Evolutionary conservation across 2,888 invertebrate genomes (phyloP), one percentile per base, ranked within the genome.

Genomic region (Drosophila gaucha): DNA sequence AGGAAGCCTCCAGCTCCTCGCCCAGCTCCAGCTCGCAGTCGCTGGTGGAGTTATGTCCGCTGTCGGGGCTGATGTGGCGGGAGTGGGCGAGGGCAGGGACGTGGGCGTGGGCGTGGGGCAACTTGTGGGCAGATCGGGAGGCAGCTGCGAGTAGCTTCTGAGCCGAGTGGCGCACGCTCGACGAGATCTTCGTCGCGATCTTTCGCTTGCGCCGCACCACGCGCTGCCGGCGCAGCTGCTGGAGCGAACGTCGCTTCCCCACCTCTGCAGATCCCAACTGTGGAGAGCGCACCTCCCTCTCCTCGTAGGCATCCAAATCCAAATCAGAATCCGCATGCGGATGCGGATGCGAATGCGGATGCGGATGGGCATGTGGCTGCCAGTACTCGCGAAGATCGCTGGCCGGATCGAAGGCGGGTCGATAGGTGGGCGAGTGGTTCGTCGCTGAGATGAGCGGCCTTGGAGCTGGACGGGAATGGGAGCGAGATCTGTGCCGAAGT

Each of bases 341-440:
- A n/a, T n/a, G n/a, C n/a, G n/a, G n/a, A n/a, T n/a, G n/a, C n/a
- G n/a, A n/a, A n/a, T n/a, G n/a, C n/a, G n/a, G n/a, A n/a, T n/a
- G n/a, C 16, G 60, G 16, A 43, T 26, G 35, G 20, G 12, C 12
- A 14, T 35, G 16, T 35, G 49, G 49, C 49, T 89, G 89, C 91
- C 92, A 92, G 55, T 91, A 89, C 69, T 91, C 91, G 56, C 90
- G 86, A 31, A 92, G 82, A 74, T 92, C 91, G 79, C 91, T 92
- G 46, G 92, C 92, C 6, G 92, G 92, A 77, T 92, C 92, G 62
- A 91, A 91, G 43, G 92, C 92, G 16, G 90, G 88, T 14, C 91
- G 89, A 63, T 92, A 92, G 26, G 91, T 91, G 35, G 91, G 90
- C 28, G 91, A 91, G 76, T 88, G 87, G 20, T 22, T 58, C 6